phyloP scores from a whole-genome alignment of 2,797 vertebrate species.

The Geotrypetes seraphini region DNA sequence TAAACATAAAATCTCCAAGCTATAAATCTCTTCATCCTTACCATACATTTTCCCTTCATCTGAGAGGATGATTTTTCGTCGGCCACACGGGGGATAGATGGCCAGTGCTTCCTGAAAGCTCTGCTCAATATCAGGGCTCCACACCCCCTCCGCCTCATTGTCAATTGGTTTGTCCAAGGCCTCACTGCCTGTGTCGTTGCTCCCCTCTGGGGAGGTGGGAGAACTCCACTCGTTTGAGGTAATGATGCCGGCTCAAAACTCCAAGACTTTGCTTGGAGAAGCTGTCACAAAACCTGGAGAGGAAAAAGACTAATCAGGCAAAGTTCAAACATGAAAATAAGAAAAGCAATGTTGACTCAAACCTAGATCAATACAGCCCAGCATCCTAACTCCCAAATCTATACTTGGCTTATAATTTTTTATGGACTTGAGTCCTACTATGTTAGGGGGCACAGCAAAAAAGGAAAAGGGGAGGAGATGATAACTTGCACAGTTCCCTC shows the following conservation, averaged over 20 bases:
- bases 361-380: too few species aligned
- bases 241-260: slow-evolving; percentile 68
- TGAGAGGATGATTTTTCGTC: slow-evolving; percentile 91
- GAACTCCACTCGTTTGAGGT: slow-evolving; percentile 92
- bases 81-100: slow-evolving; percentile 89
- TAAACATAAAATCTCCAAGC: too few species aligned
- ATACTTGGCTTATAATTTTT: too few species aligned
- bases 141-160: slow-evolving; percentile 87
- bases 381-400: too few species aligned
- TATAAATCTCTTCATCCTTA: slow-evolving; percentile 56
- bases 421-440: too few species aligned
- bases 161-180: slow-evolving; percentile 83
- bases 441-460: too few species aligned
- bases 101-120: slow-evolving; percentile 93
- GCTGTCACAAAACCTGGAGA: slow-evolving; percentile 34
- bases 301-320: background rate
- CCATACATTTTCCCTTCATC: slow-evolving; percentile 97
- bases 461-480: background rate
- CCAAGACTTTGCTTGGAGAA: slow-evolving; percentile 51
- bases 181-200: slow-evolving; percentile 78
- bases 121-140: slow-evolving; percentile 91
- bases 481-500: too few species aligned
- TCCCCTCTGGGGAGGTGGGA: slow-evolving; percentile 87
- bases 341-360: too few species aligned
- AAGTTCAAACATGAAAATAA: background rate